These are phyloP conservation scores for Cynodonichthys magdalenae DNA, from an alignment of 2,797 vertebrate species.

Conservation along the genomic window DNA sequence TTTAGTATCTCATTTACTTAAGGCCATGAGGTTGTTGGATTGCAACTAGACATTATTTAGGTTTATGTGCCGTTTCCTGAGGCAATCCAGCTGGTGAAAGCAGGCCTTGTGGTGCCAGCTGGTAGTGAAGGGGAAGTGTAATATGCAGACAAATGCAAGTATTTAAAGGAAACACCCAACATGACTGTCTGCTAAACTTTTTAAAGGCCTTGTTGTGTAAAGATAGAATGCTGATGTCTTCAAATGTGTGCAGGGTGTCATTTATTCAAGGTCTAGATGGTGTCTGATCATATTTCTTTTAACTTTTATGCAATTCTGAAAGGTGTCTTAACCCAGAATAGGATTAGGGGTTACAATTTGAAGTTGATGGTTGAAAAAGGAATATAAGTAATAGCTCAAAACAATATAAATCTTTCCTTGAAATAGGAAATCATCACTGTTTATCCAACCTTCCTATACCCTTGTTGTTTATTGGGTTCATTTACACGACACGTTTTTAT, in stretches of 20 bases:
- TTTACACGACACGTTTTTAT: no score
- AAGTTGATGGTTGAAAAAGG: no score
- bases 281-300: background rate
- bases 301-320: background rate
- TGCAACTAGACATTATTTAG: conserved; percentile 50
- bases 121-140: conserved; percentile 7
- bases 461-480: background rate
- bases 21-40: conserved; percentile 43
- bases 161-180: conserved; percentile 5
- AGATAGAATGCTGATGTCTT: background rate
- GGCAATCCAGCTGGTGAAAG: conserved; percentile 34
- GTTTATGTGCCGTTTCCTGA: conserved; percentile 49
- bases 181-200: conserved; percentile 14
- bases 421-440: background rate
- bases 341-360: background rate
- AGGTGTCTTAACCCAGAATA: background rate
- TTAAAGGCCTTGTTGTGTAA: conserved; percentile 2
- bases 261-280: background rate
- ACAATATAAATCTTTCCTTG: background rate
- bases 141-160: conserved; percentile 3
- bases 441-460: background rate
- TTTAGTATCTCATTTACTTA: conserved; percentile 61
- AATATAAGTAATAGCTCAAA: background rate
- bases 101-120: conserved; percentile 9
- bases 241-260: background rate